phyloP scores from a whole-genome alignment of 2,113 vertebrate species.

The Typhlomys cinereus region DNA sequence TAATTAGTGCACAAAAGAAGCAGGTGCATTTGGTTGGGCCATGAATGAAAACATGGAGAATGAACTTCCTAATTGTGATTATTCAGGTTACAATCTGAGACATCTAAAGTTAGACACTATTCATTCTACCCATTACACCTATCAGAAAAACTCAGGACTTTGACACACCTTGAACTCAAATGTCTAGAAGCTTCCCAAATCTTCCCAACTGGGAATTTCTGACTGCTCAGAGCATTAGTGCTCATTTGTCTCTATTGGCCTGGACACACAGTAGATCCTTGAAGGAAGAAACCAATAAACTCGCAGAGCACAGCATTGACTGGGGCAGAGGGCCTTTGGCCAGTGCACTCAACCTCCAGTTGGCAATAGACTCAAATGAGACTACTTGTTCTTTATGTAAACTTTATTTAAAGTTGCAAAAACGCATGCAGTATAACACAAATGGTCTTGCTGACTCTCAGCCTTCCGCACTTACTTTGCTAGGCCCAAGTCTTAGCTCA shows the following conservation, averaged over 20 bases:
- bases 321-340: background rate
- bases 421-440: background rate
- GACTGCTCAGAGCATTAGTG: background rate
- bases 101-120: background rate
- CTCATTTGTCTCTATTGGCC: background rate
- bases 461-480: background rate
- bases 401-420: background rate
- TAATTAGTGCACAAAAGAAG: slow-evolving; percentile 4
- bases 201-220: background rate
- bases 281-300: background rate
- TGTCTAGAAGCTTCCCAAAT: background rate
- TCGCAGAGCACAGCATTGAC: accelerated
- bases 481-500: background rate
- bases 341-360: too few species aligned
- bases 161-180: background rate
- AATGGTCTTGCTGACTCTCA: background rate
- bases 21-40: background rate
- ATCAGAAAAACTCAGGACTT: background rate
- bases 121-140: background rate
- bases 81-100: background rate
- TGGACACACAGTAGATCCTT: background rate
- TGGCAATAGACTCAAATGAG: background rate
- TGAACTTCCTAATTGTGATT: background rate
- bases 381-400: background rate
- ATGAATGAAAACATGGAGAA: background rate